Percentiles rank a stretch among this genome's conserved stretches.
These are phyloP conservation scores for Mus caroli DNA, from an alignment of 2,797 vertebrate species.

Conservation along the genomic window DNA sequence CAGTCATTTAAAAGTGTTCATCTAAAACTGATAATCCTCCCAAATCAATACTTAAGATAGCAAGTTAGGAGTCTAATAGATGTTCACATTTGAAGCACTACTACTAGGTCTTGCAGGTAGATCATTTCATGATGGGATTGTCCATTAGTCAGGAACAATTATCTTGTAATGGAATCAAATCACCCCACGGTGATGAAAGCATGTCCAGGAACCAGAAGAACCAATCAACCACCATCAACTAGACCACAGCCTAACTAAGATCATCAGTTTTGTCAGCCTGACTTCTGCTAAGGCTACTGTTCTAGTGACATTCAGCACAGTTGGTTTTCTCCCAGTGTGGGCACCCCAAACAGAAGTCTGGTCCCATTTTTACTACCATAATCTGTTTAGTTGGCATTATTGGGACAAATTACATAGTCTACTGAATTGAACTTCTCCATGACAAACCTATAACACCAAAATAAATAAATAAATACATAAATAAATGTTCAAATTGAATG, in stretches of 20 bases:
- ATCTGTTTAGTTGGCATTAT: neutral
- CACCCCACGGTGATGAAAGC: neutral
- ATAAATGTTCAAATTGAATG: neutral
- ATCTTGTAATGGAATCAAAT: neutral
- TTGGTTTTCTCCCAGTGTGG: neutral
- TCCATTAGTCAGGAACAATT: neutral
- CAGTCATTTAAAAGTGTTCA: neutral
- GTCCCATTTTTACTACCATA: neutral
- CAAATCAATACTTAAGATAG: neutral
- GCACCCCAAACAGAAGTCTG: neutral
- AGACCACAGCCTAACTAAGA: neutral
- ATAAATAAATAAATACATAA: neutral
- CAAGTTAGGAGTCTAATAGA: neutral
- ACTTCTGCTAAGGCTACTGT: too few species aligned
- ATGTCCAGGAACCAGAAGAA: neutral
- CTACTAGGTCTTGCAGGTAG: neutral
- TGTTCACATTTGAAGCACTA: neutral
- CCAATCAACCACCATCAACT: neutral
- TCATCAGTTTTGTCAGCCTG: too few species aligned
- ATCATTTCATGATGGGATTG: neutral
- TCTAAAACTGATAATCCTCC: neutral
- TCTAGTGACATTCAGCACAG: neutral
- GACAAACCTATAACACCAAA: neutral
- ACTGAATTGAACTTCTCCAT: neutral
- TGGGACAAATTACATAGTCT: neutral